A percentile compares a stretch with the other conserved stretches of the same genome.
phyloP scores from a whole-genome alignment of 2,888 invertebrate species.

The Eucera pruinosa region DNA sequence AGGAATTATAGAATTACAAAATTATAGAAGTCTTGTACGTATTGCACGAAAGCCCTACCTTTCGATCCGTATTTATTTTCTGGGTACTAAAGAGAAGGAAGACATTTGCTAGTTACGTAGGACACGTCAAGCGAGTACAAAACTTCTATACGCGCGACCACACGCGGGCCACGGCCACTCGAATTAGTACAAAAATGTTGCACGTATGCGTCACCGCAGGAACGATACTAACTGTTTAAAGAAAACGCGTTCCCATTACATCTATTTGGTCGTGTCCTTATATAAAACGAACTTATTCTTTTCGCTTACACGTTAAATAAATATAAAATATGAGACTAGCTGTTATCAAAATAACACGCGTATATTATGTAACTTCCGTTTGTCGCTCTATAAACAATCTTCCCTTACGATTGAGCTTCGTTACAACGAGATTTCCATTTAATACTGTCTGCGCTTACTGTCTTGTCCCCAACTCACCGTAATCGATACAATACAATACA shows the following conservation, averaged over 20 bases:
- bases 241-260: constrained; percentile 68
- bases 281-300: constrained; percentile 65
- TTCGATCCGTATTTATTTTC: constrained; percentile 57
- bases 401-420: constrained; percentile 51
- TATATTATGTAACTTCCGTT: constrained; percentile 51
- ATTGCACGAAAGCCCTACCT: constrained; percentile 74
- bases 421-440: constrained; percentile 46
- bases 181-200: constrained; percentile 62
- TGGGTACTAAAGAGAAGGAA: constrained; percentile 73
- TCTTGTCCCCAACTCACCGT: too few species aligned
- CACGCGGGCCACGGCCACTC: constrained; percentile 47
- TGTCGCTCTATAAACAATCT: constrained; percentile 40
- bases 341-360: constrained; percentile 75
- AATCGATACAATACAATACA: too few species aligned
- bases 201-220: constrained; percentile 64
- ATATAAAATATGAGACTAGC: constrained; percentile 79
- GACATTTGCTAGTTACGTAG: constrained; percentile 76
- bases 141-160: constrained; percentile 70
- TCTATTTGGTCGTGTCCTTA: constrained; percentile 74
- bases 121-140: constrained; percentile 73
- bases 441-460: constrained; percentile 50
- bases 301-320: constrained; percentile 67
- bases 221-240: constrained; percentile 64
- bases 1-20: constrained; percentile 70
- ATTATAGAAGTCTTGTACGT: constrained; percentile 75